These are phyloP conservation scores for Lagocephalus sceleratus DNA, from an alignment of 2,797 vertebrate species.

Conservation along the genomic window DNA sequence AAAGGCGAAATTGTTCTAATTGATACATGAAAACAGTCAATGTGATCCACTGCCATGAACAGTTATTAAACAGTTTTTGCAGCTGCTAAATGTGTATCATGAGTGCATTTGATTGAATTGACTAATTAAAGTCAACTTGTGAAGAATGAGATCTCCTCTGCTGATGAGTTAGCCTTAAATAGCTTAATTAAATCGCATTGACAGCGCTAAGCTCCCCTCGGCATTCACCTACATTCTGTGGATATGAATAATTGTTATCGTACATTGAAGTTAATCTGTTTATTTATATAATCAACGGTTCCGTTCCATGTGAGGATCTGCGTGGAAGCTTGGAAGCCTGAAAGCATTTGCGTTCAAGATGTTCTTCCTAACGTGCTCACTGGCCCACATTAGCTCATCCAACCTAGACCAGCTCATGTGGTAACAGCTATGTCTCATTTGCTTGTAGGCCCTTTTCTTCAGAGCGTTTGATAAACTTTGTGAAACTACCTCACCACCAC, in stretches of 20 bases:
- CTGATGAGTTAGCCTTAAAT: slow-evolving; percentile 70
- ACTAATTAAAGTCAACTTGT: slow-evolving; percentile 72
- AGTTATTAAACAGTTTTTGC: slow-evolving; percentile 58
- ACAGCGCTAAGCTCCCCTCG: slow-evolving; percentile 42
- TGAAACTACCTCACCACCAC: slow-evolving; percentile 14
- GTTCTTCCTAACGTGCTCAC: slow-evolving; percentile 32
- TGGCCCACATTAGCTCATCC: slow-evolving; percentile 41
- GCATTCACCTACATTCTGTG: slow-evolving; percentile 48
- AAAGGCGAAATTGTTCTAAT: slow-evolving; percentile 56
- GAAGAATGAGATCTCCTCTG: slow-evolving; percentile 69
- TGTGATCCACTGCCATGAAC: slow-evolving; percentile 57
- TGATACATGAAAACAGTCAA: slow-evolving; percentile 61
- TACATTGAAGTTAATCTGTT: slow-evolving; percentile 36
- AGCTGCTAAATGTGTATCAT: slow-evolving; percentile 58
- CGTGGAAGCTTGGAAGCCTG: slow-evolving; percentile 15
- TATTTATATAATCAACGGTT: slow-evolving; percentile 21
- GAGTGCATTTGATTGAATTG: slow-evolving; percentile 74
- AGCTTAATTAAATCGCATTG: slow-evolving; percentile 67
- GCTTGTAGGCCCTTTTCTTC: slow-evolving; percentile 47
- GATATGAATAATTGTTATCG: slow-evolving; percentile 18
- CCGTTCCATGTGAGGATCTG: slow-evolving; percentile 23
- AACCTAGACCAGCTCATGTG: slow-evolving; percentile 47
- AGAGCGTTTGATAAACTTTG: slow-evolving; percentile 41
- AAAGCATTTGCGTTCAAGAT: slow-evolving; percentile 55
- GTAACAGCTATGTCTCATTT: slow-evolving; percentile 58